Evolutionary conservation across 2,113 vertebrate species (phyloP).

Genomic region (Hydrolagus affinis): DNA sequence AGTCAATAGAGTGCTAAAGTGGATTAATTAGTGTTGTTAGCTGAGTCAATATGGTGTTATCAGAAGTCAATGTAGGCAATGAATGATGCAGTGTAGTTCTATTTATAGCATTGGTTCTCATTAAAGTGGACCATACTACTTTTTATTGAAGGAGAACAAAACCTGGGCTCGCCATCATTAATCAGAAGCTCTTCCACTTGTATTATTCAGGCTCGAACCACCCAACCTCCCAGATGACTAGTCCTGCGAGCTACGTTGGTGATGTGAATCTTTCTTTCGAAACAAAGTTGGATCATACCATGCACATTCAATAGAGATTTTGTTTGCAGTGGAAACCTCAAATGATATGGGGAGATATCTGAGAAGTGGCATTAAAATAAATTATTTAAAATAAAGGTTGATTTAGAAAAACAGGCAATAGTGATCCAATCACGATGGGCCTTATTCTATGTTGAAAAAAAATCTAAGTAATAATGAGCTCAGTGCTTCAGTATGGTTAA

Average conservation of each 20-base stretch:
- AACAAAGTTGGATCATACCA: no score
- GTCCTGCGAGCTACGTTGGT: neutral
- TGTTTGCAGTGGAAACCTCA: no score
- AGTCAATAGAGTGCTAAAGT: slow-evolving; percentile 12
- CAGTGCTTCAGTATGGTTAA: neutral
- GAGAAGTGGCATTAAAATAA: neutral
- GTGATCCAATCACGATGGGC: neutral
- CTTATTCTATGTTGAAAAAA: neutral
- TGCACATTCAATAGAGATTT: no score
- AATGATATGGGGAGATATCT: no score
- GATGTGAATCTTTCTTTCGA: no score
- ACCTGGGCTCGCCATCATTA: neutral
- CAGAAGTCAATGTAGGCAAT: neutral
- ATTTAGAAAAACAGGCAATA: neutral
- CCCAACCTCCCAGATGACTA: neutral
- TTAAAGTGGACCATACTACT: neutral
- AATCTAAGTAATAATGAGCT: neutral
- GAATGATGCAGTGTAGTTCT: neutral
- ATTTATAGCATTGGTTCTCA: neutral
- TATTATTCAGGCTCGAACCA: neutral
- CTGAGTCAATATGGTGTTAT: neutral
- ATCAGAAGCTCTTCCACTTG: neutral
- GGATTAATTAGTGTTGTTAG: slow-evolving; percentile 17
- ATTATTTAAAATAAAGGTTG: neutral
- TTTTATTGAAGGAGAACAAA: neutral